Percentiles rank a stretch among this genome's conserved stretches.
Conservation (phyloP, 2,888 invertebrate genomes). For the Aphidoletes aphidimyza region DNA sequence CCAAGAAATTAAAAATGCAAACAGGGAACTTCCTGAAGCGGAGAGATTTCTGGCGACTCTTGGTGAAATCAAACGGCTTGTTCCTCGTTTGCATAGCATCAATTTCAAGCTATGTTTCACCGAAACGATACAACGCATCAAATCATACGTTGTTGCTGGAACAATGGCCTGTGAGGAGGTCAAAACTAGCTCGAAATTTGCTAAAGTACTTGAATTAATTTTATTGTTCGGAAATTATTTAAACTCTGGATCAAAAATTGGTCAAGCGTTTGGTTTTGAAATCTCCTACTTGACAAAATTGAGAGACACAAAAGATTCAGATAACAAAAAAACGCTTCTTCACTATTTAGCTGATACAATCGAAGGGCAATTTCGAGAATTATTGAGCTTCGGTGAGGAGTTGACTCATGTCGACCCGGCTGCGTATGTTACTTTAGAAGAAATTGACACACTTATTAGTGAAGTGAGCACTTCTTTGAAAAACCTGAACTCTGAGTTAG, state of each 20-base stretch:
- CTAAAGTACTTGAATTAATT: conserved; percentile 87
- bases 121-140: conserved; percentile 76
- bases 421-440: conserved; percentile 84
- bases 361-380: conserved; percentile 88
- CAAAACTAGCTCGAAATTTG: conserved; percentile 88
- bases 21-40: conserved; percentile 85
- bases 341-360: conserved; percentile 91
- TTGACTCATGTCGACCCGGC: conserved; percentile 92
- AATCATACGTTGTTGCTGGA: conserved; percentile 88
- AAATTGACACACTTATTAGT: conserved; percentile 80
- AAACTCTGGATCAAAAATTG: conserved; percentile 95
- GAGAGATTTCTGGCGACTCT: conserved; percentile 95
- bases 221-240: conserved; percentile 94
- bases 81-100: conserved; percentile 87
- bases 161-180: conserved; percentile 97
- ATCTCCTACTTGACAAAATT: conserved; percentile 94
- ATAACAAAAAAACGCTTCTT: conserved; percentile 91
- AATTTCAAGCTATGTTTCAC: conserved; percentile 88
- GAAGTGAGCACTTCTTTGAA: conserved; percentile 89
- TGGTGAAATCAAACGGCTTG: conserved; percentile 86
- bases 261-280: conserved; percentile 95
- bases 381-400: conserved; percentile 86
- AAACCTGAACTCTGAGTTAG: conserved; percentile 89
- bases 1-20: conserved; percentile 80
- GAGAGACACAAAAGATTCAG: conserved; percentile 89